Evolutionary conservation across 2,113 vertebrate species (phyloP).

Genomic region (Ahaetulla prasina): DNA sequence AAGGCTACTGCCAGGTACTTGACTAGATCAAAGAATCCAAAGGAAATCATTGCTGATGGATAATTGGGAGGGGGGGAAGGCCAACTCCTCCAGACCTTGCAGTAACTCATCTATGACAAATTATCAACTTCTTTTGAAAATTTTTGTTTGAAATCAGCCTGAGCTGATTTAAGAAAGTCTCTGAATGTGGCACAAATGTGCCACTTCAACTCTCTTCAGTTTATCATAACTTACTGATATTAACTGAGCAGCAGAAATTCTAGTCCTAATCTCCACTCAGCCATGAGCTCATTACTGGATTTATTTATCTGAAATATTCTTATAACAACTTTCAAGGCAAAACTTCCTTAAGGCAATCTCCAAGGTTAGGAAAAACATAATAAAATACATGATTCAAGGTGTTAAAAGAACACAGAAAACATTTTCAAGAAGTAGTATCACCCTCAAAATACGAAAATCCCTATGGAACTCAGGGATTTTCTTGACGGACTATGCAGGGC

Average conservation of each 20-base stretch:
- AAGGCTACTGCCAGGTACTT: neutral
- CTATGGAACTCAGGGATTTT: neutral
- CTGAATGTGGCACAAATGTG: neutral
- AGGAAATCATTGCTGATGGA: neutral
- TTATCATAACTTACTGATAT: neutral
- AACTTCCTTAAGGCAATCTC: neutral
- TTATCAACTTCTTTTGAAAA: neutral
- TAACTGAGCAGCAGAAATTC: neutral
- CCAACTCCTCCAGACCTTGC: neutral
- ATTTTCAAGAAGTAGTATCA: neutral
- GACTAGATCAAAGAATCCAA: neutral
- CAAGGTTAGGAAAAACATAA: neutral
- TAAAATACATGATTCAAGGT: neutral
- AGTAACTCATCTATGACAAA: neutral
- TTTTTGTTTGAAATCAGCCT: neutral
- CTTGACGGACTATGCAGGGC: neutral
- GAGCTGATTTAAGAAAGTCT: neutral
- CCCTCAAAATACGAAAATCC: neutral
- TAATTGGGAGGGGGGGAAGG: neutral
- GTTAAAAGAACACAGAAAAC: neutral
- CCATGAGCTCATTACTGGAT: neutral
- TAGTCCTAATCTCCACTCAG: neutral
- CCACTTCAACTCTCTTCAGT: neutral
- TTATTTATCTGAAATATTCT: neutral
- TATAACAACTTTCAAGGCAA: neutral